Evolutionary conservation across 2,113 vertebrate species (phyloP), one percentile per base, ranked within the genome.

Genomic region (Macrotus californicus): DNA sequence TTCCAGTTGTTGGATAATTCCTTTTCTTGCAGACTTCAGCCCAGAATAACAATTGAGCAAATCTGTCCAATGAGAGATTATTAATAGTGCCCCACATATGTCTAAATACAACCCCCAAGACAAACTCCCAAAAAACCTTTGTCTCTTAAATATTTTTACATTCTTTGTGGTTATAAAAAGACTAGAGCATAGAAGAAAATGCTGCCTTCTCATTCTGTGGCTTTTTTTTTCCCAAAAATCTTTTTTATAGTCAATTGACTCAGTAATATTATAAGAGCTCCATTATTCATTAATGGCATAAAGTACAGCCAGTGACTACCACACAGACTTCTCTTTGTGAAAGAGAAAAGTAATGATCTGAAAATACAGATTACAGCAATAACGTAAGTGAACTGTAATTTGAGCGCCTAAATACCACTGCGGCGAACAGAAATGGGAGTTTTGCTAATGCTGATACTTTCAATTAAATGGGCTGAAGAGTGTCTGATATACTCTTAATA

Each of bases 41-140:
- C 88, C 97, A 66, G 72, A 97, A 95, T 84, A 96, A 92, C 22
- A 52, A 94, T 95, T 67, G 72, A 97, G 89, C 29, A 92, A 81
- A 52, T 24, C 43, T 96, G 64, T 54, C 54, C 1, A 6, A 31
- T 67, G 72, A 86, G 29, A 79, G 46, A 72, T 81, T 52, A 75
- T 22, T 29, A 66, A 31, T 48, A 31, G 13, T 79, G 3, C 76
- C 26, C 29, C n/a, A 41, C 15, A 89, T 22, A 93, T 3, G 7
- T 79, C 39, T 75, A 26, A 84, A 92, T 19, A 14, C 16, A 93
- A 70, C n/a, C 7, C 15, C 7, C 43, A 29, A 69, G 36, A 70
- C 66, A 73, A 91, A 39, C 13, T 6, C 29, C 34, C 61, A 26
- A 29, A 34, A 48, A 34, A 1, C 6, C 8, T 26, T n/a, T n/a